phyloP scores from a whole-genome alignment of 1,140 invertebrate species.

The Anoplolepis gracilipes region DNA sequence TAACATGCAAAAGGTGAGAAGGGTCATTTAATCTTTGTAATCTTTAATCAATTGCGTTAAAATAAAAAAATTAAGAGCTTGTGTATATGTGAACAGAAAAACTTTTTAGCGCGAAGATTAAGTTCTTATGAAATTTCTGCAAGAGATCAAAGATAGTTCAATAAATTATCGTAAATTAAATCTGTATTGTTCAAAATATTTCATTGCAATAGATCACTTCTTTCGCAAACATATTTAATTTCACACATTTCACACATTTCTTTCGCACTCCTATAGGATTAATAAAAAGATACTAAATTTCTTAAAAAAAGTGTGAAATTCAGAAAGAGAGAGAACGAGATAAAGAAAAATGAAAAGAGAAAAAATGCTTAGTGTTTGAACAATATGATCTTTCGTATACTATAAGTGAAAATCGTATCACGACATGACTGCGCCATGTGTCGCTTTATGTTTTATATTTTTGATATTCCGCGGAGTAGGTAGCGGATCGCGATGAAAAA shows the following conservation, averaged over 20 bases:
- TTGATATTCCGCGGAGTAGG: slow-evolving; percentile 28
- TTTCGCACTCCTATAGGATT: neutral
- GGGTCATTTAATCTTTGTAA: neutral
- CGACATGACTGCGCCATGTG: slow-evolving; percentile 35
- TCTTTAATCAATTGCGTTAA: neutral
- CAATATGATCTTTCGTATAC: slow-evolving; percentile 4
- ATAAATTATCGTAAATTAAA: neutral
- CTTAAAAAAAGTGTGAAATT: neutral
- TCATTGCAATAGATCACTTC: neutral
- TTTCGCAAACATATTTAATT: neutral
- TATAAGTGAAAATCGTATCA: slow-evolving; percentile 22
- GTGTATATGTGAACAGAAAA: neutral
- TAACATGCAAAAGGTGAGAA: neutral
- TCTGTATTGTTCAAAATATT: neutral
- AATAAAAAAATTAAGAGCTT: neutral
- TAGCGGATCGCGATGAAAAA: slow-evolving; percentile 34
- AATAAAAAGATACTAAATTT: slow-evolving; percentile 5
- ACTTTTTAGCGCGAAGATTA: neutral
- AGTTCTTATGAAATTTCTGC: neutral
- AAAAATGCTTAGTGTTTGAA: neutral
- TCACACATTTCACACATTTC: too few species aligned
- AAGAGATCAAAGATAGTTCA: neutral
- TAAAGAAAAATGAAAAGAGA: too few species aligned
- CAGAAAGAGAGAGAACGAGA: neutral
- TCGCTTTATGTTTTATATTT: slow-evolving; percentile 47